phyloP scores from a whole-genome alignment of 2,113 vertebrate genomes.

The Myxocyprinus asiaticus region DNA sequence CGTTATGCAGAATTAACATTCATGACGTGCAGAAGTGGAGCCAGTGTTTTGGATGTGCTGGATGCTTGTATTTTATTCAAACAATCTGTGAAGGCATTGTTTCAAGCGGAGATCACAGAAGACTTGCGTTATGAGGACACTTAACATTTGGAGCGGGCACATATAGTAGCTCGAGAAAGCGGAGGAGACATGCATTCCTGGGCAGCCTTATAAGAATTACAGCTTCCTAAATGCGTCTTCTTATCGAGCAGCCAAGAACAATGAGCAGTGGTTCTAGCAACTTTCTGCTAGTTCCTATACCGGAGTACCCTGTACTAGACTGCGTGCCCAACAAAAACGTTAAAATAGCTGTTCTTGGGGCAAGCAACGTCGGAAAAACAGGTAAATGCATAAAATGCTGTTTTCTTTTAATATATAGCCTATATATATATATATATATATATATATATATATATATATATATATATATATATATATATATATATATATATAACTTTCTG shows the following conservation, averaged over 20 bases:
- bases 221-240: slow-evolving; percentile 72
- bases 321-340: slow-evolving; percentile 84
- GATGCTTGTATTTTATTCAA: background rate
- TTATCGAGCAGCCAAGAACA: slow-evolving; percentile 66
- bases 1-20: slow-evolving; percentile 20
- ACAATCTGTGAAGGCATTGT: background rate
- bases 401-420: background rate
- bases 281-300: slow-evolving; percentile 90
- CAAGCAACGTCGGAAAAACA: slow-evolving; percentile 88
- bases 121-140: background rate
- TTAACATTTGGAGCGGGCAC: background rate
- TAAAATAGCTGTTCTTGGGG: slow-evolving; percentile 89
- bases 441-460: too few species aligned
- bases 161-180: background rate
- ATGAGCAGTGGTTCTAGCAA: slow-evolving; percentile 87
- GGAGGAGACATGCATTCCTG: slow-evolving; percentile 16
- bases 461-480: too few species aligned
- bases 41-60: background rate
- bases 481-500: too few species aligned
- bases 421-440: too few species aligned
- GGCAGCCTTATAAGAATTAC: slow-evolving; percentile 3
- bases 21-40: background rate
- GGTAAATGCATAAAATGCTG: slow-evolving; percentile 67
- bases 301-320: slow-evolving; percentile 83
- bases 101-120: background rate